Base-by-base conservation (phyloP, 1,140 invertebrate genomes). In the Anastrepha obliqua region DNA sequence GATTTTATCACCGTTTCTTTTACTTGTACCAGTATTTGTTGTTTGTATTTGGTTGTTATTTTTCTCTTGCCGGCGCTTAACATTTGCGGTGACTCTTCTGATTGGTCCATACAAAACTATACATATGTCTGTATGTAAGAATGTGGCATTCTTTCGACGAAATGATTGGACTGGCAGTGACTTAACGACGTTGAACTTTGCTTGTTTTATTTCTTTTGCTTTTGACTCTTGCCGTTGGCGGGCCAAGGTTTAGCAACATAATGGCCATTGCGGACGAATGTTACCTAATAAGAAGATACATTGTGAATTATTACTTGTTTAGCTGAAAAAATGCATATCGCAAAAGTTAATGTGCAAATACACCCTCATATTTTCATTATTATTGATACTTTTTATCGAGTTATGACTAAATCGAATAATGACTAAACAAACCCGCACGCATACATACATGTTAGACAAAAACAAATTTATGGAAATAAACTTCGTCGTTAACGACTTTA, bases 111-210 rank as follows among this genome's bases (percentile, higher is more conserved):
- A 55, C 20, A 47, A 81, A 81, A 47, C 74, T 47, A 81, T 81
- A 17, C 13, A 17, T 81, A 29, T 74, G 74, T 29, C 2, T 55
- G 74, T 51, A 29, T 20, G 51, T 81, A 81, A 55, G 47, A 20
- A 51, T 51, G 74, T 81, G 51, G 44, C 51, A 55, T 51, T 55
- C 47, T 55, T 81, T 29, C 74, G 74, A 51, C 47, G 47, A 55
- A 55, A 81, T 58, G 74, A 81, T 81, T 81, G 74, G 74, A 81
- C 20, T 81, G 74, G 47, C 74, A 55, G 74, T 81, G 74, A 55
- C 74, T 81, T 81, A 81, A 81, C 74, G 44, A 81, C 42, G 47
- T 81, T 51, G 47, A 81, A 81, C 47, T 81, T 55, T 51, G 74
- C 15, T 74, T 74, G 67, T 74, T 42, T 74, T 74, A 42, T 44